Base-by-base conservation (phyloP, 64 coral and sea anemone genomes). In the Dendrophyllia cribrosa region DNA sequence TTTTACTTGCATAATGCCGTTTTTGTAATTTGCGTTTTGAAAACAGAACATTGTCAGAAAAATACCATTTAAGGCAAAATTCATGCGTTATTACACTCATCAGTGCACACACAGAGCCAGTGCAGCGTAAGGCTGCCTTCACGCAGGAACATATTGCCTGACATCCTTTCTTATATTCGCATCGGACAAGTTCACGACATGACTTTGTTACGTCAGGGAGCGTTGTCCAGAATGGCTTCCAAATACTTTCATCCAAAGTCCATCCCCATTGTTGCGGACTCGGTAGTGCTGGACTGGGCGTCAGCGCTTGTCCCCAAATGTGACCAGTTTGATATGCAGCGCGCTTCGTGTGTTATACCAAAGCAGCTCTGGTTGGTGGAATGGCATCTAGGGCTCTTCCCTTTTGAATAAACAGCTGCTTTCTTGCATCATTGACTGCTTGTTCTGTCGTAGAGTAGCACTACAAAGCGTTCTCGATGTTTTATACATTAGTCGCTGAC, bases 291-390 rank as follows among this genome's bases (percentile, higher is more conserved):
- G 93, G 93, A 65, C 60, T 62, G 53, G 53, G 74, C 43, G 26
- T 59, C 51, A 95, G 87, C 25, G 93, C 82, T 74, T 95, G 88
- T 11, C 93, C 88, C 93, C 93, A 95, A 64, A 58, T 78, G 72
- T 95, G 81, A 60, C 93, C 93, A 66, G 80, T 88, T 74, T 95
- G 93, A 80, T 90, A 95, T 23, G 88, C 55, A 67, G 88, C 88
- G 15, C 81, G 88, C 58, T 87, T 95, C 24, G 87, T 72, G 72
- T 91, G 93, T 26, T 95, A 66, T 52, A 95, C 3, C 43, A 91
- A 53, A 68, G 87, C 87, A 24, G 59, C 82, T 90, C 66, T 83
- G 23, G 93, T 67, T 69, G 93, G 93, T 43, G 87, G 88, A 59
- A 95, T 85, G 26, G 93, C 87, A 43, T 94, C 92, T 5, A 88